These are phyloP conservation scores for Tenthredo livida DNA, from an alignment of 2,888 invertebrate species.

Conservation along the genomic window DNA sequence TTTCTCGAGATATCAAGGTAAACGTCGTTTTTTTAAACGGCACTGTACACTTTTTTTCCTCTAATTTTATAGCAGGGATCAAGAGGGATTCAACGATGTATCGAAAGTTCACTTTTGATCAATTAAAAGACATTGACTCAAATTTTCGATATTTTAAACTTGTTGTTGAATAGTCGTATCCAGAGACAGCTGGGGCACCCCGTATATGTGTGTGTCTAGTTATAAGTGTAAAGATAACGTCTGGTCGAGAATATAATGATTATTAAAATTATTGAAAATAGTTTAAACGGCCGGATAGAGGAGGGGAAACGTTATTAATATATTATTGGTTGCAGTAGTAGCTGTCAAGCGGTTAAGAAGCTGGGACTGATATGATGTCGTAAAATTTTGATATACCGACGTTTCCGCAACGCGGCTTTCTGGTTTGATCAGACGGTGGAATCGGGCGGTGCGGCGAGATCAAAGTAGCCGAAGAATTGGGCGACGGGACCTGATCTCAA, in stretches of 20 bases:
- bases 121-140: background rate
- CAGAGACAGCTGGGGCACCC: background rate
- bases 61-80: background rate
- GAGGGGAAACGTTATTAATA: background rate
- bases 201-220: background rate
- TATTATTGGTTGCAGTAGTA: slow-evolving; percentile 16
- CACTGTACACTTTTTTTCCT: background rate
- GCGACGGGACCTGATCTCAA: slow-evolving; percentile 52
- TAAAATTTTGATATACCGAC: slow-evolving; percentile 37
- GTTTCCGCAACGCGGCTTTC: slow-evolving; percentile 52
- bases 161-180: background rate
- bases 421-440: slow-evolving; percentile 48
- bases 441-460: slow-evolving; percentile 54
- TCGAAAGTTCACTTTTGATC: background rate
- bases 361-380: background rate
- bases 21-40: background rate
- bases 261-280: slow-evolving; percentile 17
- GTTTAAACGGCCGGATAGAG: background rate
- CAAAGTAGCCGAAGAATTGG: slow-evolving; percentile 52
- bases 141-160: background rate
- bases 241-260: background rate
- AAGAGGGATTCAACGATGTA: background rate
- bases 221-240: background rate
- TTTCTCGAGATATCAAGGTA: background rate
- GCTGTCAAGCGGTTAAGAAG: slow-evolving; percentile 19